phyloP scores from a whole-genome alignment of 2,113 vertebrate species.

The Rhinolophus ferrumequinum region DNA sequence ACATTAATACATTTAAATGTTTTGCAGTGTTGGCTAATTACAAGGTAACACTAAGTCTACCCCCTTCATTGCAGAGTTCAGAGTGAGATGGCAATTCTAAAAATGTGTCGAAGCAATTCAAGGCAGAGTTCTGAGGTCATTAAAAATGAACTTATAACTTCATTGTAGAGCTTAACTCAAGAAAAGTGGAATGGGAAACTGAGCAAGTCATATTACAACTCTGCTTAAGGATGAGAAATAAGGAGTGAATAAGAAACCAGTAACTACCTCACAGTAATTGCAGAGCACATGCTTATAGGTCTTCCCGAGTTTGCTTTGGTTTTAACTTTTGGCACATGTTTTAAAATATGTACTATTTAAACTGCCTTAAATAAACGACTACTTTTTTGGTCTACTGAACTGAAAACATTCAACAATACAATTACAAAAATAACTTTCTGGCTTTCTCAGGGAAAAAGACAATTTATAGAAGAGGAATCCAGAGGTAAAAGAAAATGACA shows the following conservation, averaged over 20 bases:
- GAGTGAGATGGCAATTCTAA: conserved; percentile 16
- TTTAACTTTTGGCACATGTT: conserved; percentile 42
- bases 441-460: neutral
- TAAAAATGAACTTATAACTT: conserved; percentile 45
- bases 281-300: neutral
- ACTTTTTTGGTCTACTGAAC: conserved; percentile 51
- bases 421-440: conserved; percentile 62
- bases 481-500: neutral
- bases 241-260: neutral
- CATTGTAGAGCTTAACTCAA: neutral
- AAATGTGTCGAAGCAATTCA: neutral
- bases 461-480: conserved; percentile 12
- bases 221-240: neutral
- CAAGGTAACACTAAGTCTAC: neutral
- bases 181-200: neutral
- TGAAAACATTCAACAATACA: conserved; percentile 68
- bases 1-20: neutral
- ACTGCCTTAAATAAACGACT: conserved; percentile 62
- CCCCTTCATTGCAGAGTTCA: neutral
- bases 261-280: neutral
- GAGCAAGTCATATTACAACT: neutral
- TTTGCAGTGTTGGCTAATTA: neutral
- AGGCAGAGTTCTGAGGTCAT: neutral
- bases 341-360: conserved; percentile 57
- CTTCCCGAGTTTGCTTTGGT: neutral